Conservation (phyloP, 2,113 vertebrate genomes). For the Varanus komodoensis region DNA sequence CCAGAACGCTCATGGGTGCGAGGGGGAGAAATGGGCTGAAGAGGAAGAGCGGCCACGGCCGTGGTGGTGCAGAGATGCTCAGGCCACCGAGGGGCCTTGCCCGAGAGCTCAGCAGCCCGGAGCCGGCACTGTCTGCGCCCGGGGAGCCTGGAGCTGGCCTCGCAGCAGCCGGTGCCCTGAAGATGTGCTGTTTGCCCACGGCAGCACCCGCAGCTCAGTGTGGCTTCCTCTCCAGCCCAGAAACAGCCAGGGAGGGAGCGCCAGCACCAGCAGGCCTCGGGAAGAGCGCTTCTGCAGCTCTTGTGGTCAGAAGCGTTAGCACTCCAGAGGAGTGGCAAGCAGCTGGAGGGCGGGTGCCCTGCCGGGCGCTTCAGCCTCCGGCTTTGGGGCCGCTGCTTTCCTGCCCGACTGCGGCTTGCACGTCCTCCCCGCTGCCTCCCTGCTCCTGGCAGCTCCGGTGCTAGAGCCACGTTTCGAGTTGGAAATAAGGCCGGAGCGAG, state of each 20-base stretch:
- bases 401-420: no score
- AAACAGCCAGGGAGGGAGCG: no score
- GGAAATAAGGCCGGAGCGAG: neutral
- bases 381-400: neutral
- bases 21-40: neutral
- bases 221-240: neutral
- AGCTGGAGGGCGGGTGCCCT: neutral
- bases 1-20: no score
- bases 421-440: neutral
- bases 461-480: neutral
- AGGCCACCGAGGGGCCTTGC: no score
- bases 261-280: no score
- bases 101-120: no score
- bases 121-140: no score
- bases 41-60: no score
- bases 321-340: no score
- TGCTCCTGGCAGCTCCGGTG: neutral
- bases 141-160: no score
- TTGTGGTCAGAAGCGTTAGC: neutral
- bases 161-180: no score
- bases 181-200: rapidly evolving
- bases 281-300: neutral
- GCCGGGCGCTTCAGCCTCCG: neutral
- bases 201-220: neutral
- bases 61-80: no score